These are phyloP conservation scores for Rhinoderma darwinii DNA, from an alignment of 2,113 vertebrate genomes.

Conservation along the genomic window DNA sequence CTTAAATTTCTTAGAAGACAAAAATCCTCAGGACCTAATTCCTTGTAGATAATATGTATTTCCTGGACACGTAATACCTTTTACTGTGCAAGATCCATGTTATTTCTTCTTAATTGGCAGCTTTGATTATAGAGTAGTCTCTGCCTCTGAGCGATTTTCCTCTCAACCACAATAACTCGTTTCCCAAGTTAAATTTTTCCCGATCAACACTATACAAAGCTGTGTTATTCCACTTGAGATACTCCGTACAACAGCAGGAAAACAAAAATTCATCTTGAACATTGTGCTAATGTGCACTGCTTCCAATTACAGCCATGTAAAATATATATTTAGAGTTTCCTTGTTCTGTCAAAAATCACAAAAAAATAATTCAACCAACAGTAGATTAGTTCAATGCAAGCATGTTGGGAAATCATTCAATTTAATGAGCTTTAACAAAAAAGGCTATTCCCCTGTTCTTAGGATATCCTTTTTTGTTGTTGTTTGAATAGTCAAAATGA, in stretches of 20 bases:
- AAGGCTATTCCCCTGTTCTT: not conserved
- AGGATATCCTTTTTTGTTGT: not conserved
- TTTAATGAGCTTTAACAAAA: constrained; percentile 1
- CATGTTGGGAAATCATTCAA: not conserved
- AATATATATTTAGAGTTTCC: not conserved
- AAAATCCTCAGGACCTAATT: not conserved
- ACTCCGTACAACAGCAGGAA: not conserved
- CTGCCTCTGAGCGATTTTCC: constrained; percentile 22
- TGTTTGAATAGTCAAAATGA: constrained; percentile 45
- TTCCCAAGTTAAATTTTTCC: constrained; percentile 27
- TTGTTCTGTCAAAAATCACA: not conserved
- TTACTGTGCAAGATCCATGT: constrained; percentile 38
- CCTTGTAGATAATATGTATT: constrained; percentile 35
- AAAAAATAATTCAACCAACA: not conserved
- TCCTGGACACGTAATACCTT: constrained; percentile 33
- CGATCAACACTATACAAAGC: constrained; percentile 25
- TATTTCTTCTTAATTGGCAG: constrained; percentile 47
- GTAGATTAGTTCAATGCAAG: not conserved
- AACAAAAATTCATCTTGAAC: not conserved
- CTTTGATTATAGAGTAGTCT: constrained; percentile 38
- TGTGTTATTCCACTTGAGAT: constrained; percentile 31
- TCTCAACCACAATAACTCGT: constrained; percentile 16
- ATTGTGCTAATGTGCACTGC: not conserved
- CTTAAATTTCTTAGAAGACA: constrained; percentile 20
- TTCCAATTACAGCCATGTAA: constrained; percentile 4